phyloP scores from a whole-genome alignment of 1,140 invertebrate species.

The Rhagoletis pomonella region DNA sequence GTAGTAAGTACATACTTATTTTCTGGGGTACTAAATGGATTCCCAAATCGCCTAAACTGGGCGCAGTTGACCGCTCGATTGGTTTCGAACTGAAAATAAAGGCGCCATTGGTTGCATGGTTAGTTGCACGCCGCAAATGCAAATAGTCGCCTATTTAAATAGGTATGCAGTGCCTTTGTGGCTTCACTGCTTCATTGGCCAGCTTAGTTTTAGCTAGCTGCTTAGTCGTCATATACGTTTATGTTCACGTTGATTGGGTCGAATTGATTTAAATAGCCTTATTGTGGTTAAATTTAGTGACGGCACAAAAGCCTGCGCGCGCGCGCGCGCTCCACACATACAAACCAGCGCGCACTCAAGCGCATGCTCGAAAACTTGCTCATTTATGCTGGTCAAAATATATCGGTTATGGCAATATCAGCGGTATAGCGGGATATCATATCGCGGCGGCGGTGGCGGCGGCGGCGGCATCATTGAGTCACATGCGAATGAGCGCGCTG shows the following conservation, averaged over 20 bases:
- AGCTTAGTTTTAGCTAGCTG: neutral
- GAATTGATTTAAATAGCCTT: constrained; percentile 47
- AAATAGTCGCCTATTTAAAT: neutral
- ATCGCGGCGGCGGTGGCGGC: neutral
- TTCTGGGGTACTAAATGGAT: neutral
- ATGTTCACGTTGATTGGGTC: constrained; percentile 16
- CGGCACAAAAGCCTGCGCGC: constrained; percentile 22
- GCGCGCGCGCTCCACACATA: neutral
- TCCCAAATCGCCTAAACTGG: neutral
- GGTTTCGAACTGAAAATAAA: neutral
- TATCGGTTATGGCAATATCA: neutral
- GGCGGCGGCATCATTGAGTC: neutral
- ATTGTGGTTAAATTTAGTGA: constrained; percentile 42
- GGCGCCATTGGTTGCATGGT: constrained; percentile 25
- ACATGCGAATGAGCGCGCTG: neutral
- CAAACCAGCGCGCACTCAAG: neutral
- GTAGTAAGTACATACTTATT: neutral
- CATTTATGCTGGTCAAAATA: constrained; percentile 13
- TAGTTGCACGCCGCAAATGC: neutral
- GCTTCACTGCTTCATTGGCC: neutral
- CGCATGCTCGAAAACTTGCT: neutral
- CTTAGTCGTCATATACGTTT: neutral
- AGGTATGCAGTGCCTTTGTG: neutral
- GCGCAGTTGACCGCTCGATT: constrained; percentile 1
- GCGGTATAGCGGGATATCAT: constrained; percentile 13